phyloP scores from a whole-genome alignment of 2,888 invertebrate genomes.

The Oscheius myriophilus region DNA sequence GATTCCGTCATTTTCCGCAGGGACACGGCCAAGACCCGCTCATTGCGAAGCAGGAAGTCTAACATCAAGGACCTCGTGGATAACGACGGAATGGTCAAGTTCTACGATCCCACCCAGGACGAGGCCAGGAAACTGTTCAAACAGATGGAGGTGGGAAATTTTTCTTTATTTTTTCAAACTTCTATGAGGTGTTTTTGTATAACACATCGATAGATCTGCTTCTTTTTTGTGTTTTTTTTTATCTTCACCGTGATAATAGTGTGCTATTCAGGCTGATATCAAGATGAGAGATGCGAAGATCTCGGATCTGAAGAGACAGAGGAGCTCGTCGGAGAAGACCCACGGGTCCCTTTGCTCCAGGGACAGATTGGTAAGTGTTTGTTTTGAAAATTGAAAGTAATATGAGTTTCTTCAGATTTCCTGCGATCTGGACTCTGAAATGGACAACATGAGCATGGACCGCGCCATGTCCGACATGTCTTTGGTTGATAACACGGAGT shows the following conservation, averaged over 20 bases:
- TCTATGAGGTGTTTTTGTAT: no score
- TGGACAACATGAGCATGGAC: slow-evolving; percentile 25
- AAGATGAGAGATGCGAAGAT: not conserved
- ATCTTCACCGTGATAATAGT: not conserved
- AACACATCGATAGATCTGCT: not conserved
- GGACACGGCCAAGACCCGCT: slow-evolving; percentile 5
- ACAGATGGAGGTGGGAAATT: slow-evolving; percentile 9
- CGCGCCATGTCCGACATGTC: slow-evolving; percentile 35
- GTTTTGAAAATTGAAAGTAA: not conserved
- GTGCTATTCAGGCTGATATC: not conserved
- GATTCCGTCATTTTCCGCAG: not conserved
- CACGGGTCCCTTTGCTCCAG: not conserved
- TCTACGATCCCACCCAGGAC: slow-evolving; percentile 42
- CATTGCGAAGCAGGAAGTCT: not conserved
- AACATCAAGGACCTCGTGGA: slow-evolving; percentile 36
- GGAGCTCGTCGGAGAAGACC: slow-evolving; percentile 23
- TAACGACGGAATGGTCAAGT: slow-evolving; percentile 44
- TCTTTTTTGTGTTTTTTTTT: not conserved
- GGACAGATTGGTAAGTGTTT: slow-evolving; percentile 6
- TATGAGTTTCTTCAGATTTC: not conserved
- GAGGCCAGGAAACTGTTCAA: slow-evolving; percentile 31
- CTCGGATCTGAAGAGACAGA: slow-evolving; percentile 11
- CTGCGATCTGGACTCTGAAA: slow-evolving; percentile 14
- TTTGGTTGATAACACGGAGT: slow-evolving; percentile 29
- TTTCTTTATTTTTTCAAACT: no score